phyloP scores from a whole-genome alignment of 2,113 vertebrate genomes.

The Eclectus roratus region DNA sequence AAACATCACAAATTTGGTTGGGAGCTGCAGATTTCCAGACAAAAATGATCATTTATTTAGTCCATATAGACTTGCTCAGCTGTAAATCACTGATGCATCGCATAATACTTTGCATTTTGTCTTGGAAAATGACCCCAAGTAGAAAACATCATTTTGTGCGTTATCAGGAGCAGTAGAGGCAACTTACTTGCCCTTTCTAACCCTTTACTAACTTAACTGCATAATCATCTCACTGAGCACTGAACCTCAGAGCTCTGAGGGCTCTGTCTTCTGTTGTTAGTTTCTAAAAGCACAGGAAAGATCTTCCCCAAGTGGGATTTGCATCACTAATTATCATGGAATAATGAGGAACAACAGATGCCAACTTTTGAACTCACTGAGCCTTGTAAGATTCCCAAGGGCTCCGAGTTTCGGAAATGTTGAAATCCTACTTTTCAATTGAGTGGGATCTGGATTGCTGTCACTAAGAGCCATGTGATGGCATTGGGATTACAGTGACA shows the following conservation, averaged over 20 bases:
- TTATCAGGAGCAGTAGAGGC: neutral
- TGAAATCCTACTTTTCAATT: neutral
- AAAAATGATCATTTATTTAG: constrained; percentile 2
- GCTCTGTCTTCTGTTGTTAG: constrained; percentile 4
- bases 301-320: constrained; percentile 34
- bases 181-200: constrained; percentile 11
- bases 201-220: neutral
- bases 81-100: neutral
- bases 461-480: neutral
- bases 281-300: constrained; percentile 8
- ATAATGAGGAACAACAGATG: constrained; percentile 61
- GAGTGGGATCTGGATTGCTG: neutral
- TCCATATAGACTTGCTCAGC: constrained; percentile 9
- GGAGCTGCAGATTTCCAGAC: neutral
- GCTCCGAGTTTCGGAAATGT: neutral
- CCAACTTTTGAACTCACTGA: constrained; percentile 42
- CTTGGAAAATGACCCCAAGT: neutral
- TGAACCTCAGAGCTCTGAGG: neutral
- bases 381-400: neutral
- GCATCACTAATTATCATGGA: constrained; percentile 55
- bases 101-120: neutral
- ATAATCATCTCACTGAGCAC: constrained; percentile 30
- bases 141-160: neutral
- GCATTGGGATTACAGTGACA: neutral
- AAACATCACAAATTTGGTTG: neutral